Base-by-base conservation (phyloP, 2,888 invertebrate species). In the Ptilodon capucinus region DNA sequence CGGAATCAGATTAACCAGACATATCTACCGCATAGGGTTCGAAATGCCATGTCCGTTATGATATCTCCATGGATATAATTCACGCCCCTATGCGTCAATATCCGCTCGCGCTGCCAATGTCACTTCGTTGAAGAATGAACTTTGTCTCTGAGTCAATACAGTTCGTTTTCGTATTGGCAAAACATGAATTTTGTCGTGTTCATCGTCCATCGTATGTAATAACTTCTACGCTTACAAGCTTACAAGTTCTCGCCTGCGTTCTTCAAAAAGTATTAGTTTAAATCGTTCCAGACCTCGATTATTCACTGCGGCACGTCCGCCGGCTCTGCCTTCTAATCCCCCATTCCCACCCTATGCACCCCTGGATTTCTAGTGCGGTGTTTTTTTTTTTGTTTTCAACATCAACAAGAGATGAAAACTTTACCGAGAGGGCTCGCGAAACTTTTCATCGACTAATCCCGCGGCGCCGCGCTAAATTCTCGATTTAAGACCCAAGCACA, bases 391-490 rank as follows among this genome's bases (percentile, higher is more conserved):
- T 80, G 72, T 79, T 81, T 76, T 76, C 72, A 73, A 76, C 83
- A 81, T 82, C 80, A 84, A 83, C 83, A 83, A 78, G 80, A 84
- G 86, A 82, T 85, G 86, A 81, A 83, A 88, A 88, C 84, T 89
- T 85, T 60, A 51, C 57, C 74, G 57, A 64, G 62, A 74, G 55
- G 68, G 71, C 65, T 62, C 64, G 67, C 60, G 69, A 83, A 75
- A 86, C 76, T 86, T 89, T 79, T 77, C 82, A 77, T 72, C 73
- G 74, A 76, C 83, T 89, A 90, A 90, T 89, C 89, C 87, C 73
- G 69, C 66, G 69, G 79, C 74, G 73, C 74, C 71, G 76, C 79
- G 81, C 78, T 85, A 86, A 87, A 88, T 84, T 86, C 86, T 65
- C 84, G 77, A 83, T 88, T 84, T 87, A n/a, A n/a, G n/a, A n/a